Percentiles rank a stretch among this genome's conserved stretches.
phyloP scores from a whole-genome alignment of 2,888 invertebrate genomes.

The Galeruca laticollis region DNA sequence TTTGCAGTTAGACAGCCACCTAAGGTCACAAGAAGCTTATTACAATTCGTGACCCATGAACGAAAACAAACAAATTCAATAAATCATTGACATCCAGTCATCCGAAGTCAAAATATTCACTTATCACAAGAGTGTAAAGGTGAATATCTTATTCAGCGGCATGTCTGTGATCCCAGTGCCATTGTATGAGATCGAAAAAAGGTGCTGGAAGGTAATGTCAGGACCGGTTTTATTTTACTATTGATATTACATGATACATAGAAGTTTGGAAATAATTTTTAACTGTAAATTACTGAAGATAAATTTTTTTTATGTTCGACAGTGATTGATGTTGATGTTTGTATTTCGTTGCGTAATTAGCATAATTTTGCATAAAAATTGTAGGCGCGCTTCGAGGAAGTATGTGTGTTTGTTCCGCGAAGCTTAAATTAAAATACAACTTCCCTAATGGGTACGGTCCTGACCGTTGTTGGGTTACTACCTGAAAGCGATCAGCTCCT shows the following conservation, averaged over 20 bases:
- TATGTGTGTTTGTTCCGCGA: background rate
- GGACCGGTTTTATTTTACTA: slow-evolving; percentile 25
- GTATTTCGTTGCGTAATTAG: background rate
- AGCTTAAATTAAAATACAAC: too few relatives aligned
- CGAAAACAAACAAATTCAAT: slow-evolving; percentile 36
- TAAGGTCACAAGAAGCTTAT: slow-evolving; percentile 30
- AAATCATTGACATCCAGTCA: slow-evolving; percentile 47
- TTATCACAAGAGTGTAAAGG: slow-evolving; percentile 54
- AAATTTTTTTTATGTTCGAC: background rate
- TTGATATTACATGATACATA: slow-evolving; percentile 1
- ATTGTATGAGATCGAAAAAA: slow-evolving; percentile 42
- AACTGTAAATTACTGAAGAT: background rate
- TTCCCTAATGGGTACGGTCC: too few relatives aligned
- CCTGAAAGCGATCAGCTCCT: too few relatives aligned
- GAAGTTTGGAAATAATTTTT: slow-evolving; percentile 1
- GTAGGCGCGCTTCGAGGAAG: background rate
- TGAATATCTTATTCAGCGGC: slow-evolving; percentile 55
- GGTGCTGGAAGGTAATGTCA: slow-evolving; percentile 36
- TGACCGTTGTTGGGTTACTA: too few relatives aligned
- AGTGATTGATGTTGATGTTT: slow-evolving; percentile 2
- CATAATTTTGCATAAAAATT: background rate
- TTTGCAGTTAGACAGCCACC: slow-evolving; percentile 22
- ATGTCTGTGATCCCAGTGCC: slow-evolving; percentile 40
- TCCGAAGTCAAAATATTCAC: slow-evolving; percentile 51
- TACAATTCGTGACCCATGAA: slow-evolving; percentile 27